Evolutionary conservation across 2,797 vertebrate species (phyloP), one percentile per base, ranked within the genome.

Genomic region (Cynodonichthys magdalenae): DNA sequence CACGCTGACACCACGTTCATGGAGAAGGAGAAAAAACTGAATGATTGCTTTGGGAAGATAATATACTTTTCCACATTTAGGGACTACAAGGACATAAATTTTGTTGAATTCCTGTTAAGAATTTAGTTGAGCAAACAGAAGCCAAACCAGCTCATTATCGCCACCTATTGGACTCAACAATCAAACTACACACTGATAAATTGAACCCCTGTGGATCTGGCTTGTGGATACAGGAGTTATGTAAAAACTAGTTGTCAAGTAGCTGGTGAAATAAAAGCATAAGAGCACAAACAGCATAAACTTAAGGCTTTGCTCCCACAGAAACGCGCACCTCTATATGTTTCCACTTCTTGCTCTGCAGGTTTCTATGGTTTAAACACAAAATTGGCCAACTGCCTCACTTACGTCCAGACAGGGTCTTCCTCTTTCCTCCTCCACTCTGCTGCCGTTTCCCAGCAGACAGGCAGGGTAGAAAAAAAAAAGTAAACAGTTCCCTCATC

Each of bases 391-490:
- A n/a, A n/a, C 15, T 56, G 63, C 65, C 42, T 68, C 52, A 20
- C 70, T 39, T 19, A 48, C 42, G 42, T 70, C 68, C 83, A 90
- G 80, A 88, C 87, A 81, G 72, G 48, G 69, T 76, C 83, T 87
- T 88, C 77, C 87, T 90, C 81, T 79, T 74, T 75, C 80, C 74
- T 79, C 60, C 69, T 73, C 75, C 69, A 63, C 66, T 81, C 74
- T 15, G 34, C 80, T 72, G 76, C 75, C 67, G 59, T 82, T 89
- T 89, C 86, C 83, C 87, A 85, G 63, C 61, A 57, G 53, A 29
- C 66, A 36, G 81, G 73, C 80, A 72, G 42, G 27, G 34, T 31
- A 61, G 34, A 28, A 17, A 39, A 47, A 46, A 41, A 54, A 44
- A 56, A 56, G 44, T 18, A 47, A 63, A 91, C 73, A 66, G 81